Evolutionary conservation across 1,140 invertebrate species (phyloP).

Genomic region (Drosophila yakuba): DNA sequence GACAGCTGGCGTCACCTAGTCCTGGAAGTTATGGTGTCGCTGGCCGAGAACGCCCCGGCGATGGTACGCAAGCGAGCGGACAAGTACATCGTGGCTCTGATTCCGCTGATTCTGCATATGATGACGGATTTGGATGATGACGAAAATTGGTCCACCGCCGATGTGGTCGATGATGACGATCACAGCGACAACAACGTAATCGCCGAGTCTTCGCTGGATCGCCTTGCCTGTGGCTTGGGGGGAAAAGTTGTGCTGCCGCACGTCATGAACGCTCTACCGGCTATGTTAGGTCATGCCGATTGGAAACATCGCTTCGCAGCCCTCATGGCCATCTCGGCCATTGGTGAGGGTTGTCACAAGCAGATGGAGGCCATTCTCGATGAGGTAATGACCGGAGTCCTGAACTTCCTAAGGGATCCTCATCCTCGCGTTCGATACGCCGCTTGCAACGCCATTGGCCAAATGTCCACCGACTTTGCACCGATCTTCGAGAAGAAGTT

Average conservation of each 20-base stretch:
- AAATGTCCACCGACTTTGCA: slow-evolving; percentile 99
- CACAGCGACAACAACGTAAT: slow-evolving; percentile 96
- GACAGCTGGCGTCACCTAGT: slow-evolving; percentile 96
- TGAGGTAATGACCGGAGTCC: slow-evolving; percentile 95
- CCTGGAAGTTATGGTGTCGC: slow-evolving; percentile 96
- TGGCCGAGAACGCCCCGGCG: slow-evolving; percentile 97
- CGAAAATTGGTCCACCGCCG: slow-evolving; percentile 90
- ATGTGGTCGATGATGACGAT: slow-evolving; percentile 93
- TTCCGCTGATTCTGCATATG: slow-evolving; percentile 95
- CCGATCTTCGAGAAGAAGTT: slow-evolving; percentile 99
- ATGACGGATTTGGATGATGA: slow-evolving; percentile 96
- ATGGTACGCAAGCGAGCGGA: slow-evolving; percentile 96
- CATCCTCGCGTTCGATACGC: slow-evolving; percentile 89
- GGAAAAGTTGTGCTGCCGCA: slow-evolving; percentile 97
- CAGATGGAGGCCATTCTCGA: slow-evolving; percentile 98
- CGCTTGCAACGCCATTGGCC: slow-evolving; percentile 99
- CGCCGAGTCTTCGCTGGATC: slow-evolving; percentile 98
- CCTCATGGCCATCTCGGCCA: slow-evolving; percentile 98
- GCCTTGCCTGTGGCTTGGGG: slow-evolving; percentile 97
- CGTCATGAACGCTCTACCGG: slow-evolving; percentile 93
- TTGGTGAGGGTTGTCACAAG: slow-evolving; percentile 99
- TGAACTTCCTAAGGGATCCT: slow-evolving; percentile 94
- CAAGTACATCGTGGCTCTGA: slow-evolving; percentile 91
- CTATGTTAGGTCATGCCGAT: slow-evolving; percentile 93
- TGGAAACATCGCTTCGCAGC: slow-evolving; percentile 97